Evolutionary conservation across 2,888 invertebrate species (phyloP), one percentile per base, ranked within the genome.

Genomic region (Notodromas monacha): DNA sequence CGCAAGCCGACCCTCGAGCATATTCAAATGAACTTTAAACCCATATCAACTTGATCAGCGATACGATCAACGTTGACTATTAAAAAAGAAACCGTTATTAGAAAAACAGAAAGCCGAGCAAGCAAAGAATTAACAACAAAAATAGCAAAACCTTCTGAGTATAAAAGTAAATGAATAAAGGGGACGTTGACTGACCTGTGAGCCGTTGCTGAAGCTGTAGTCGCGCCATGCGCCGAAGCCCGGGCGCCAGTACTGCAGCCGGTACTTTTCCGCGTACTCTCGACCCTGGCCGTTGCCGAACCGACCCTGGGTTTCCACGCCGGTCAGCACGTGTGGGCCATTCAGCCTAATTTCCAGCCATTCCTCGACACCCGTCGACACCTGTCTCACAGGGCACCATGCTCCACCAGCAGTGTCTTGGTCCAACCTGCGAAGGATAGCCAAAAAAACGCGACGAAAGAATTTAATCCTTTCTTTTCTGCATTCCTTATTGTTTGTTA

Each of bases 221-320:
- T 60, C 56, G 34, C 56, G 53, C 63, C 65, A 67, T 34, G 56
- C 54, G 16, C 50, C 45, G 37, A 63, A 47, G 3, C 58, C 59
- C 2, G 63, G 59, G 37, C 65, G 44, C 55, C 60, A 59, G 45
- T 67, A 67, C 44, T 68, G 66, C 35, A 69, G 44, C 30, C 60
- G 57, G 45, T 65, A 68, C 40, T 62, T 59, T 41, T 67, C 65
- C 29, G 64, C 60, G 49, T 60, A 70, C 45, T 70, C 70, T 41
- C 64, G 63, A 12, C 69, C 69, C 36, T 64, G 54, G 26, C 69
- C 69, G 37, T 62, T 57, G 40, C 65, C 67, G 47, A 58, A 67
- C 28, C 70, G 56, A n/a, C 70, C 70, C 46, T 72, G 70, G 4
- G 68, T 67, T 43, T 68, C 65, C 26, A 72, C 58, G 29, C 61